Evolutionary conservation across 2,113 vertebrate species (phyloP).

Genomic region (Engraulis encrasicolus): DNA sequence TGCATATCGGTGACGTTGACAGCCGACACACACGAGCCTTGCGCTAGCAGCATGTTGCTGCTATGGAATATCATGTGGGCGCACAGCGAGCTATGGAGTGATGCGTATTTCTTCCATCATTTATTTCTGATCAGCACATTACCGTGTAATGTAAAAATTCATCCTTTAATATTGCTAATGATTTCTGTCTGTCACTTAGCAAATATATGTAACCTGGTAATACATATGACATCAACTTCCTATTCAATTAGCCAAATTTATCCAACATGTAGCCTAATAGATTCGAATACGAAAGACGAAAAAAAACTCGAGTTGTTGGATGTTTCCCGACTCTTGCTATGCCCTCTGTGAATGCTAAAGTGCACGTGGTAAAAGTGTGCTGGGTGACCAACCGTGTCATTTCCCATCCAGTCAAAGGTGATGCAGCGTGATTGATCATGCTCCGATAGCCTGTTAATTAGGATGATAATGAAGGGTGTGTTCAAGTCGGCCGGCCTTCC

Average conservation of each 20-base stretch:
- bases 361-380: not conserved
- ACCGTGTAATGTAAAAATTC: too few species aligned
- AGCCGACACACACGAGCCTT: slow-evolving; percentile 25
- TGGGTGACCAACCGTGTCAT: not conserved
- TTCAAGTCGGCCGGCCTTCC: slow-evolving; percentile 34
- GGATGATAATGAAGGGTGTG: slow-evolving; percentile 76
- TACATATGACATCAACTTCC: slow-evolving; percentile 61
- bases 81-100: too few species aligned
- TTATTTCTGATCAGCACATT: too few species aligned
- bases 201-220: not conserved
- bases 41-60: slow-evolving; percentile 56
- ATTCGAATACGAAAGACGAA: not conserved
- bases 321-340: not conserved
- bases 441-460: slow-evolving; percentile 80
- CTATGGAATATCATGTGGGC: slow-evolving; percentile 37
- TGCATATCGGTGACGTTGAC: slow-evolving; percentile 51
- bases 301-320: not conserved
- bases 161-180: too few species aligned
- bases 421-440: slow-evolving; percentile 73
- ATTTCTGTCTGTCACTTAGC: not conserved
- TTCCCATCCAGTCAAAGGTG: slow-evolving; percentile 38
- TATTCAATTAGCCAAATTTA: slow-evolving; percentile 55
- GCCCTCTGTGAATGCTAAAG: not conserved
- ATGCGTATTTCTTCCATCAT: too few species aligned
- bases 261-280: not conserved